phyloP scores from a whole-genome alignment of 2,888 invertebrate species.

The Melieria crassipennis region DNA sequence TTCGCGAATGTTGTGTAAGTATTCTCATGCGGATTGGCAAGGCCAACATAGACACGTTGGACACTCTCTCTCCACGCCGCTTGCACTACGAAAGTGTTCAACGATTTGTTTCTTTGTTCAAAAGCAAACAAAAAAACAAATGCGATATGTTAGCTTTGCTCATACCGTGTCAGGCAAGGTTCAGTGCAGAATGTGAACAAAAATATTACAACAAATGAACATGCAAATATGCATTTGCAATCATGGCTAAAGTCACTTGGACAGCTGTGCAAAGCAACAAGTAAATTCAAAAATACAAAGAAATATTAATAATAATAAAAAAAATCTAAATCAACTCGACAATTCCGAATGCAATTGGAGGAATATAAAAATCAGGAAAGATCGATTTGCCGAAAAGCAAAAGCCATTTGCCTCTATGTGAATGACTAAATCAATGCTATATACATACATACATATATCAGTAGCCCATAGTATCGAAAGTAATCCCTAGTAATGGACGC shows the following conservation, averaged over 20 bases:
- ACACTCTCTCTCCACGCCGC: background rate
- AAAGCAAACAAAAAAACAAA: background rate
- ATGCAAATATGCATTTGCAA: background rate
- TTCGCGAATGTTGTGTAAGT: conserved; percentile 97
- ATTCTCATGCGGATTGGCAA: conserved; percentile 63
- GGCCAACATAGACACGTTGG: conserved; percentile 43
- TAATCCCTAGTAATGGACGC: too few species aligned
- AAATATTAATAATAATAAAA: conserved; percentile 7
- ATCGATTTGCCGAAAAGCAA: background rate
- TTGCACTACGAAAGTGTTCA: background rate
- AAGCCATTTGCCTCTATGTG: background rate
- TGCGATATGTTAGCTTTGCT: conserved; percentile 48
- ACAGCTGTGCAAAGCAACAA: conserved; percentile 11
- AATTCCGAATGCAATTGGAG: too few species aligned
- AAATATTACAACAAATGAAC: conserved; percentile 28
- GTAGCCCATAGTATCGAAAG: too few species aligned
- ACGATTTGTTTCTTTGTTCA: conserved; percentile 8
- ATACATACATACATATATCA: too few species aligned
- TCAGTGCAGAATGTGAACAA: conserved; percentile 48
- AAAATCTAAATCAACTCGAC: background rate
- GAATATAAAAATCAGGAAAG: background rate
- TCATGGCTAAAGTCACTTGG: conserved; percentile 4
- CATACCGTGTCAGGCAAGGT: conserved; percentile 52
- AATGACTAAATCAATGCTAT: background rate
- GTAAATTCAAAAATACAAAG: conserved; percentile 2